Base-by-base conservation (phyloP, 2,797 vertebrate genomes). In the Enteromius argenteus region DNA sequence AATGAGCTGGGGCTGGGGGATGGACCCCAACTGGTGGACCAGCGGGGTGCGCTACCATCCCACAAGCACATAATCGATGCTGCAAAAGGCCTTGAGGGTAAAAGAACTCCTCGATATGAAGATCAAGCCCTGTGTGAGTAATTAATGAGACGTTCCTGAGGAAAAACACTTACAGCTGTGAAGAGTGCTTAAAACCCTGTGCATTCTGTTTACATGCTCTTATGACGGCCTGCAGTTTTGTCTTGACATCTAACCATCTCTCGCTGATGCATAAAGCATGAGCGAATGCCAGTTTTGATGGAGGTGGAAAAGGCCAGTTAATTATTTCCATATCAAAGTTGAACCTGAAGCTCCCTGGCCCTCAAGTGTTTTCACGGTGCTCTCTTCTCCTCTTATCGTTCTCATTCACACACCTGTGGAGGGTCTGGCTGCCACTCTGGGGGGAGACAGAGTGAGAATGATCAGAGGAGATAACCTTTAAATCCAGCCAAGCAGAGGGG, bases 401-500 rank as follows among this genome's bases (percentile, higher is more conserved):
- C 77, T 86, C 73, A 37, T 89, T 93, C 92, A 93, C 91, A 93
- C 93, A 84, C 79, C 92, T 92, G 91, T 92, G 91, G 92, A 80
- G n/a, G 90, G 84, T 86, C 53, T 87, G 87, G 86, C 81, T 76
- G 89, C 82, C 86, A 84, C 68, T 89, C 92, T 88, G 89, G 77
- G n/a, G 84, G 89, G 88, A 91, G 91, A 90, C 89, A 73, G 88
- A 89, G 91, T 92, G 91, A 91, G 92, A 90, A 91, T 84, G 86
- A 88, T 92, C 86, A 87, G 86, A 88, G 88, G 74, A 92, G 93
- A 94, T 95, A 94, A 95, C 94, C 94, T 95, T 94, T 95, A 91
- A 92, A 93, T 92, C 89, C 80, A 86, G 83, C 87, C 64, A 72
- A 73, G 80, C 84, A 68, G 75, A 79, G 60, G 85, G 83, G 84